Evolutionary conservation across 1,140 invertebrate species (phyloP).

Genomic region (Zophobas morio): DNA sequence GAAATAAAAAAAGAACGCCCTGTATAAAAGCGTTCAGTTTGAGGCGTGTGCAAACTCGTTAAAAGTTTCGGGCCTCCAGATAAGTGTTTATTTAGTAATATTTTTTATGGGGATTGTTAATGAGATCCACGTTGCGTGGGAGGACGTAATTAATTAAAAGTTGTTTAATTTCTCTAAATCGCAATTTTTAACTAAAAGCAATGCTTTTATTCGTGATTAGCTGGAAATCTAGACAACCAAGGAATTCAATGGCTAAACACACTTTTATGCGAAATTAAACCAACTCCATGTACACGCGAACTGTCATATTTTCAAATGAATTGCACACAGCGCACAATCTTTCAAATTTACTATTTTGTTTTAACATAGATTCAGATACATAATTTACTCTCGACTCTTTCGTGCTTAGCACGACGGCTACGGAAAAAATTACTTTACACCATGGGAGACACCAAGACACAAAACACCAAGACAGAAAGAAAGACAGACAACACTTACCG

Average conservation of each 20-base stretch:
- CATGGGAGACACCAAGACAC: too few species aligned
- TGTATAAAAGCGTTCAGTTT: slow-evolving; percentile 16
- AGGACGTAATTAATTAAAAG: slow-evolving; percentile 41
- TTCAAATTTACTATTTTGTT: background rate
- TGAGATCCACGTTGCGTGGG: slow-evolving; percentile 34
- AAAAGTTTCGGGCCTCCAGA: slow-evolving; percentile 32
- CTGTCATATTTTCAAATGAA: slow-evolving; percentile 16
- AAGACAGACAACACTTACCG: too few species aligned
- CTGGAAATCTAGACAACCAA: slow-evolving; percentile 9
- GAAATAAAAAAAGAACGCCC: slow-evolving; percentile 26
- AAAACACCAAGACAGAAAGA: too few species aligned
- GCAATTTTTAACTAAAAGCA: slow-evolving; percentile 33
- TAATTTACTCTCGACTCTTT: too few species aligned
- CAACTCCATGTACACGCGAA: background rate
- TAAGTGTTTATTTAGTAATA: slow-evolving; percentile 41
- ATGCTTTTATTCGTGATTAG: slow-evolving; percentile 13
- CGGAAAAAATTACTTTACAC: too few species aligned
- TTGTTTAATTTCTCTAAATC: slow-evolving; percentile 36
- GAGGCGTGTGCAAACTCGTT: slow-evolving; percentile 36
- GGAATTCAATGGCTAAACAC: slow-evolving; percentile 12
- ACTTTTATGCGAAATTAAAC: slow-evolving; percentile 23
- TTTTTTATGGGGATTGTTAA: slow-evolving; percentile 39
- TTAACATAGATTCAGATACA: background rate
- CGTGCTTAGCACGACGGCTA: too few species aligned
- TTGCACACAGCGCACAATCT: background rate